Evolutionary conservation across 2,113 vertebrate species (phyloP).

Genomic region (Pomatostomus ruficeps): DNA sequence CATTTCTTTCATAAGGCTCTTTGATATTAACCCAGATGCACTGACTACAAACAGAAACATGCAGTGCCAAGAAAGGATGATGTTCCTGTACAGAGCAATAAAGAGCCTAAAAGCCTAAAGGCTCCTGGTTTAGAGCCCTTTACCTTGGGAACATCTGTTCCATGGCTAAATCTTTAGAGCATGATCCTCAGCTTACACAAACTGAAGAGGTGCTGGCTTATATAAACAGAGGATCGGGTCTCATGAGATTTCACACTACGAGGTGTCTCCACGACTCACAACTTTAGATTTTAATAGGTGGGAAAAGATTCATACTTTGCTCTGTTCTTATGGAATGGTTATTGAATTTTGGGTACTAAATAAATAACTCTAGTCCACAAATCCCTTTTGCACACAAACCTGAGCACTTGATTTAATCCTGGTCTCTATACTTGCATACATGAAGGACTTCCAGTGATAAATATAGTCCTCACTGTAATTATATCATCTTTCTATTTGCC

Average conservation of each 20-base stretch:
- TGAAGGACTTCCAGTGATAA: neutral
- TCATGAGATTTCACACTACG: neutral
- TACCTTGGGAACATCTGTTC: neutral
- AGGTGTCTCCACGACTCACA: neutral
- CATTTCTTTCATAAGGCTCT: neutral
- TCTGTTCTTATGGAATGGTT: neutral
- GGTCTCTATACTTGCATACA: neutral
- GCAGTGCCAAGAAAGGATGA: neutral
- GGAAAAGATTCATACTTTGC: neutral
- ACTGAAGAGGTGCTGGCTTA: neutral
- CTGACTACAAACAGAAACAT: neutral
- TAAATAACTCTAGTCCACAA: neutral
- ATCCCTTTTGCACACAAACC: neutral
- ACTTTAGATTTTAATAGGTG: neutral
- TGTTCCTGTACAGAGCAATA: neutral
- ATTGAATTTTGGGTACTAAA: slow-evolving; percentile 8
- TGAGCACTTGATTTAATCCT: neutral
- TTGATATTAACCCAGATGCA: neutral
- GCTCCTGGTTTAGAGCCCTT: neutral
- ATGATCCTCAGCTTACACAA: neutral
- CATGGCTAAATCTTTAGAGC: neutral
- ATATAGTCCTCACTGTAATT: neutral
- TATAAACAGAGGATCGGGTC: neutral
- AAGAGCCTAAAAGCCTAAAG: neutral
- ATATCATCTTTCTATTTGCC: neutral